phyloP scores from a whole-genome alignment of 2,797 vertebrate species.

The Leptoclinus maculatus region DNA sequence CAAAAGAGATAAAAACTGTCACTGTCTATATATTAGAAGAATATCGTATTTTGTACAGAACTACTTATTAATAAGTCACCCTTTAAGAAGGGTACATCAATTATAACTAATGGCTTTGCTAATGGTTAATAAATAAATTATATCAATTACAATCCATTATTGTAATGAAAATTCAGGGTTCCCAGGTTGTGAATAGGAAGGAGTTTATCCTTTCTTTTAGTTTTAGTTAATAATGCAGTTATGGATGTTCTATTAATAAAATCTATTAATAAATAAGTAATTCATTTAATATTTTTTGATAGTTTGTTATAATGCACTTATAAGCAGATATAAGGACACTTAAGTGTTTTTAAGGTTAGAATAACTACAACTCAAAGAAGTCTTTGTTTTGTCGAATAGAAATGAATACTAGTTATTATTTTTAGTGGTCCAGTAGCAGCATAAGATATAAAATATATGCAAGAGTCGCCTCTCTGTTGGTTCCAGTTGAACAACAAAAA shows the following conservation, averaged over 20 bases:
- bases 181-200: slow-evolving; percentile 1
- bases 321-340: neutral
- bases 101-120: neutral
- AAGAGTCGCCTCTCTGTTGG: neutral
- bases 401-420: neutral
- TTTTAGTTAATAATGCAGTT: neutral
- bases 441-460: neutral
- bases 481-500: neutral
- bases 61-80: neutral
- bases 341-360: neutral
- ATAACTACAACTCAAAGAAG: neutral
- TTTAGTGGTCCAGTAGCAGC: neutral
- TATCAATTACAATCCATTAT: neutral
- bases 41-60: neutral
- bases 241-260: neutral
- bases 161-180: neutral
- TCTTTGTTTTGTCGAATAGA: neutral
- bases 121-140: neutral
- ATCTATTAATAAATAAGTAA: neutral
- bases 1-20: neutral
- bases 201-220: neutral
- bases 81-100: neutral
- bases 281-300: neutral
- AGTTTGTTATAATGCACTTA: too few relatives aligned
- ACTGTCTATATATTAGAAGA: neutral